Base-by-base conservation (phyloP, 2,888 invertebrate genomes). In the Lithophane socia region DNA sequence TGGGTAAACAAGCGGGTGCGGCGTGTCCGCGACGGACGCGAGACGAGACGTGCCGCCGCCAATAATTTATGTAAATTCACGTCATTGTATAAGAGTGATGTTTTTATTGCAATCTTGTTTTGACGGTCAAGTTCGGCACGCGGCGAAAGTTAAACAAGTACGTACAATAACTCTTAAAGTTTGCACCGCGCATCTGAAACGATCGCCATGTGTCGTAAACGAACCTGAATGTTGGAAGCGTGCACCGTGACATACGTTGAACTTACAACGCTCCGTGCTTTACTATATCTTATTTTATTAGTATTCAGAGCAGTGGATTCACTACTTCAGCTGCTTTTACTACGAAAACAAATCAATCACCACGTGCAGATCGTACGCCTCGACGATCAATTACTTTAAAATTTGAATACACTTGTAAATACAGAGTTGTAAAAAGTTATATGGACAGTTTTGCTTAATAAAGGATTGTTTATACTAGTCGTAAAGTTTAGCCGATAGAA, bases 41-140 rank as follows among this genome's bases (percentile, higher is more conserved):
- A 94, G 95, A 94, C 96, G 92, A 94, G 95, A 94, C 96, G 91
- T 90, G 91, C 89, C 93, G 94, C 91, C 95, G 95, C 94, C 95
- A 93, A 96, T 96, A 95, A 96, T 96, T 96, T 96, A 96, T 96
- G 96, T 96, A 95, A 96, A 96, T 96, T 93, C 92, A 92, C 94
- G 93, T 95, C 96, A 96, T 95, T 95, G 95, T 94, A 93, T 92
- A 95, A 95, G 92, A 94, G 91, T 94, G 95, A 95, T 94, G 94
- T 92, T 94, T 95, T 96, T 96, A 96, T 95, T 94, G 93, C 93
- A 92, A 93, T 94, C 94, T 94, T 93, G 92, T 94, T 96, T 96
- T 94, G 95, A 92, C 94, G 96, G 96, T 96, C 96, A 96, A 96
- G 96, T 96, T 96, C 96, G 91, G 89, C 87, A 89, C 90, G 91